These are phyloP conservation scores for Sussaba pulchella DNA, from an alignment of 2,888 invertebrate species.

Conservation along the genomic window DNA sequence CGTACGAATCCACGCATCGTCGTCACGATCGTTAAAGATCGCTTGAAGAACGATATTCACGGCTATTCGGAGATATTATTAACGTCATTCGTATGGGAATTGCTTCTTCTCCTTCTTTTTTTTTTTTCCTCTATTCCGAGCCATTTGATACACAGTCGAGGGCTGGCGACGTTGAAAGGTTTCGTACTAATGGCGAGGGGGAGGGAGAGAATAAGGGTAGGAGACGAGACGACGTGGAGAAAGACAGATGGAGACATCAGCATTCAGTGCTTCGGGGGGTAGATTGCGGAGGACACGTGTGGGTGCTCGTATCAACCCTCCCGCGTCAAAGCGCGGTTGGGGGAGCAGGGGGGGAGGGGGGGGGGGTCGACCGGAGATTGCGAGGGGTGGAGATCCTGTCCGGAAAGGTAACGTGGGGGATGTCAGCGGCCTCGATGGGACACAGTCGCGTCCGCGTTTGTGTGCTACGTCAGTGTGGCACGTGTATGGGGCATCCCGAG, in stretches of 20 bases:
- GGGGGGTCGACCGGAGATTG: conserved; percentile 15
- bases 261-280: conserved; percentile 52
- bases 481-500: too few species aligned
- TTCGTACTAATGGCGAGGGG: conserved; percentile 8
- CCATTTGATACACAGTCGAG: conserved; percentile 40
- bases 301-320: conserved; percentile 61
- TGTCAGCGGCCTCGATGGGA: conserved; percentile 54
- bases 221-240: conserved; percentile 21
- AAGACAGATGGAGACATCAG: conserved; percentile 60
- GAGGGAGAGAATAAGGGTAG: conserved; percentile 23
- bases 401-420: conserved; percentile 60
- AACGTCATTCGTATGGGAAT: too few species aligned
- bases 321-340: not conserved
- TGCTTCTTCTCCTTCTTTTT: too few species aligned
- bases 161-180: conserved; percentile 34
- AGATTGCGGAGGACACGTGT: conserved; percentile 67
- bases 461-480: conserved; percentile 25
- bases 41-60: conserved; percentile 39
- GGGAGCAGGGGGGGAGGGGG: conserved; percentile 1
- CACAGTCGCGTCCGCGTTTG: conserved; percentile 47
- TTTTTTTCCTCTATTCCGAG: conserved; percentile 45
- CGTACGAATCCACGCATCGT: not conserved
- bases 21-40: conserved; percentile 34
- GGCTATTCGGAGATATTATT: conserved; percentile 53
- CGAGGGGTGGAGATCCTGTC: conserved; percentile 52